phyloP scores from a whole-genome alignment of 2,888 invertebrate species.

The Luffia ferchaultella region DNA sequence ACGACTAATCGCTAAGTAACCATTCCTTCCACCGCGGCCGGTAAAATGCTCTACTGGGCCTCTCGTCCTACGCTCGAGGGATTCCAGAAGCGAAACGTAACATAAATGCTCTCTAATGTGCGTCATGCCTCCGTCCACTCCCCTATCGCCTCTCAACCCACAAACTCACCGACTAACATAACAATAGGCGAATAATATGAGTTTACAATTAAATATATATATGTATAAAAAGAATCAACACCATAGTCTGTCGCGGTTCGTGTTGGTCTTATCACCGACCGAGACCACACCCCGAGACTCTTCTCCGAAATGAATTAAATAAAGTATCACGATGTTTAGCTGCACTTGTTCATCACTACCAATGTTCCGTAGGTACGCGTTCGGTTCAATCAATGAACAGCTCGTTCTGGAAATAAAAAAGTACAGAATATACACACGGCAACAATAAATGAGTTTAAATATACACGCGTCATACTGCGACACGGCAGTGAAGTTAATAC shows the following conservation, averaged over 20 bases:
- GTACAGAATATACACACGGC: neutral
- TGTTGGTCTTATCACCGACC: neutral
- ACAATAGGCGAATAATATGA: slow-evolving; percentile 29
- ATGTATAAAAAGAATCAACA: slow-evolving; percentile 36
- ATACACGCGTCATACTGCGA: no score
- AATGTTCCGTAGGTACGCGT: slow-evolving; percentile 7
- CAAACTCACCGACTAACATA: slow-evolving; percentile 36
- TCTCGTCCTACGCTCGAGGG: slow-evolving; percentile 8
- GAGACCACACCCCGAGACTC: neutral
- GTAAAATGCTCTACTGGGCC: neutral
- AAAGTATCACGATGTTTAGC: slow-evolving; percentile 23
- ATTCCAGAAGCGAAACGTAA: slow-evolving; percentile 25
- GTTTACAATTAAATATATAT: slow-evolving; percentile 22
- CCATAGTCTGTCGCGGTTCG: neutral
- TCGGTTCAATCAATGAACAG: neutral
- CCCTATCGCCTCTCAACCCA: neutral
- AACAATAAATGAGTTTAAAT: no score
- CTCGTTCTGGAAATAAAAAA: neutral
- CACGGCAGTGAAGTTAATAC: no score
- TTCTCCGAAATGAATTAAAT: neutral
- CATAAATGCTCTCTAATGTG: slow-evolving; percentile 6
- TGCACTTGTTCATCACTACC: slow-evolving; percentile 49
- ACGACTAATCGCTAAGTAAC: slow-evolving; percentile 38
- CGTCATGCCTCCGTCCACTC: slow-evolving; percentile 11
- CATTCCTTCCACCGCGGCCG: slow-evolving; percentile 25